Evolutionary conservation across 2,797 vertebrate genomes (phyloP), one percentile per base, ranked within the genome.

Genomic region (Hydrocynus forskahlii): DNA sequence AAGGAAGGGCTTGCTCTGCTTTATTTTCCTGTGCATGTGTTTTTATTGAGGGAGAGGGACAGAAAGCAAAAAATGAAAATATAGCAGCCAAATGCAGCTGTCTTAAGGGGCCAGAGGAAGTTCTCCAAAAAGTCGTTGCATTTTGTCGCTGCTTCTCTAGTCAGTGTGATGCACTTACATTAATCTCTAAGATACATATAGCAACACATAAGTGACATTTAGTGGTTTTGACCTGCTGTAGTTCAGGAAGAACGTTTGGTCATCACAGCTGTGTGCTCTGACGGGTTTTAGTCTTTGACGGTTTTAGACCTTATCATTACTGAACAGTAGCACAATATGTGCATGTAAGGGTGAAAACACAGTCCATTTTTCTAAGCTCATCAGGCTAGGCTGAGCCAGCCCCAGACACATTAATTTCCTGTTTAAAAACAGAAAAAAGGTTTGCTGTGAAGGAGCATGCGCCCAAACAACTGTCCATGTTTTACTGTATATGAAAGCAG

Each of bases 1-100:
- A 82, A 83, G 83, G 73, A 84, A 85, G 85, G 89, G 84, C 87
- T 87, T 17, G 75, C 85, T 88, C 83, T 85, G 86, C 88, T 91
- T 91, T 89, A 86, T 86, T 84, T 82, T 83, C 73, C 84, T 35
- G 60, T 63, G 52, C 75, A 76, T 82, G 72, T 80, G 73, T 5
- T 19, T 52, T 52, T 75, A 14, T 25, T 57, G n/a, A 60, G 7
- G 23, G 25, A 75, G 16, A 29, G 19, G 52, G 64, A 21, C 72
- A 23, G 59, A 73, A 64, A 43, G 13, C 68, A 29, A 73, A 73
- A 73, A 29, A 57, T 29, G 1, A 55, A n/a, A 66, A 29, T 16
- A 45, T 13, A 21, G 38, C 16, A 78, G 40, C 17, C 29, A 83
- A 74, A 54, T 48, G 76, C 29, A 64, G 81, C 57, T 82, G 45